phyloP scores from a whole-genome alignment of 2,113 vertebrate species.

The Nipponia nippon region DNA sequence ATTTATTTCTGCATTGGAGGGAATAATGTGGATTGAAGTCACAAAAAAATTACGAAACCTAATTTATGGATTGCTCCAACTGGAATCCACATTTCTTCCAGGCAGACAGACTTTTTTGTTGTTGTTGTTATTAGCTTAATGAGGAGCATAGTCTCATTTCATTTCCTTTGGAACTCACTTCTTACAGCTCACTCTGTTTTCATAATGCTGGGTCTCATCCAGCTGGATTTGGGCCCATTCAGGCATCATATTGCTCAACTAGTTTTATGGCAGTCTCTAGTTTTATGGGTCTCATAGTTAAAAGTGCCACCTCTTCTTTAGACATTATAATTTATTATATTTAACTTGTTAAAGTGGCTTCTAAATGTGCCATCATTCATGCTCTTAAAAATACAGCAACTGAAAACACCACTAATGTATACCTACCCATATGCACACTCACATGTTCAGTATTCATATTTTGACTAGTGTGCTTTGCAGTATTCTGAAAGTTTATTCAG shows the following conservation, averaged over 20 bases:
- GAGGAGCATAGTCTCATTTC: constrained; percentile 10
- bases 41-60: constrained; percentile 29
- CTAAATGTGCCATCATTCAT: not conserved
- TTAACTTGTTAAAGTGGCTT: not conserved
- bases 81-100: constrained; percentile 53
- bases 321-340: not conserved
- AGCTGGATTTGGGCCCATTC: constrained; percentile 1
- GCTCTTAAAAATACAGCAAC: not conserved
- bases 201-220: not conserved
- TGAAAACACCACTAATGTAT: not conserved
- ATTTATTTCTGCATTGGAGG: constrained; percentile 21
- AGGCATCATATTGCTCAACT: not conserved
- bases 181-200: not conserved
- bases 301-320: not conserved
- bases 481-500: not conserved
- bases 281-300: not conserved
- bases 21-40: constrained; percentile 1
- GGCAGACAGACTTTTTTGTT: not conserved
- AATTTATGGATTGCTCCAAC: constrained; percentile 41
- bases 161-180: constrained; percentile 10
- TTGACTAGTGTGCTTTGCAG: not conserved
- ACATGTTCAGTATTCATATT: not conserved
- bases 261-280: not conserved
- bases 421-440: not conserved
- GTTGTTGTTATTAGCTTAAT: constrained; percentile 24